phyloP scores from a whole-genome alignment of 2,888 invertebrate species.

The Cerceris rybyensis region DNA sequence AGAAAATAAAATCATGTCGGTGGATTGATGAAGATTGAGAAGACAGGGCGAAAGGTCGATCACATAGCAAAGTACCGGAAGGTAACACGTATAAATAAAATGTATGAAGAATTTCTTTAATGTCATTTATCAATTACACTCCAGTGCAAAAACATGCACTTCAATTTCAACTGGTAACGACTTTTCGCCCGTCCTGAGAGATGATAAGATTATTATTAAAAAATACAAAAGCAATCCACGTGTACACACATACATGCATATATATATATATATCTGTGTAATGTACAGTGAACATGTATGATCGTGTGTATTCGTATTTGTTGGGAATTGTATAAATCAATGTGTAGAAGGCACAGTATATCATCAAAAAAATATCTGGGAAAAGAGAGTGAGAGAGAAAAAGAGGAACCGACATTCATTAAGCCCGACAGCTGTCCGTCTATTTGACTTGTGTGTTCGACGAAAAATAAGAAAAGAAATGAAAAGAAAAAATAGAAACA shows the following conservation, averaged over 20 bases:
- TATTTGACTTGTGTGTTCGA: slow-evolving; percentile 62
- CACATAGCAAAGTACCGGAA: background rate
- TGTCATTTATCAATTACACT: background rate
- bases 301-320: slow-evolving; percentile 58
- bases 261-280: slow-evolving; percentile 2
- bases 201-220: slow-evolving; percentile 53
- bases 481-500: slow-evolving; percentile 58
- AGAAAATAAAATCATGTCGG: background rate
- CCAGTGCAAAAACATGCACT: background rate
- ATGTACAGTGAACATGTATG: slow-evolving; percentile 45
- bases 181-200: slow-evolving; percentile 53
- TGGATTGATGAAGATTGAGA: background rate
- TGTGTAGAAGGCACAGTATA: slow-evolving; percentile 32
- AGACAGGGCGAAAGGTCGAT: slow-evolving; percentile 47
- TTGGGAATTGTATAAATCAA: slow-evolving; percentile 61
- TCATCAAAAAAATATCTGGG: slow-evolving; percentile 5
- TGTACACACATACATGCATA: slow-evolving; percentile 49
- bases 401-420: slow-evolving; percentile 41
- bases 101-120: background rate
- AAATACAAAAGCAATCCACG: slow-evolving; percentile 26
- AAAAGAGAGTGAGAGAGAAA: slow-evolving; percentile 22
- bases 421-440: slow-evolving; percentile 52
- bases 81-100: too few species aligned
- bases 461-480: slow-evolving; percentile 47
- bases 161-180: slow-evolving; percentile 38